Evolutionary conservation across 2,113 vertebrate species (phyloP), one percentile per base, ranked within the genome.

Genomic region (Ceyx margarethae): DNA sequence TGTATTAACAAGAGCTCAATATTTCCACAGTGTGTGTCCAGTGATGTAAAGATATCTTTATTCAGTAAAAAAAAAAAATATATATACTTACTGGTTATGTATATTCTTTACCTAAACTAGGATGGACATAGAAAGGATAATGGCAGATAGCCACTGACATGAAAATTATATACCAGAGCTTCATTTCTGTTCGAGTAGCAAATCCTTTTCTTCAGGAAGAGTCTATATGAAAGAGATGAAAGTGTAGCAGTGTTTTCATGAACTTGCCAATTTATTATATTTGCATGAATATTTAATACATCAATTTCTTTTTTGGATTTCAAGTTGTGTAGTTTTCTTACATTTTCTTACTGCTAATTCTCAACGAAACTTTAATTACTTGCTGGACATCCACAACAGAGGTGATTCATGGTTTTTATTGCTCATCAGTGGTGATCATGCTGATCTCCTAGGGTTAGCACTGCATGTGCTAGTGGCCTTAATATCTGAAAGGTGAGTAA

Each of bases 241-340:
- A 96, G 92, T 90, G 81, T 95, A 96, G 85, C 89, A 92, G 95
- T 96, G 91, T 97, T 97, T 97, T 97, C 92, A 95, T 96, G 95
- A 77, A 94, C 95, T 97, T 96, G 83, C 82, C 96, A 96, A 93
- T 97, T 97, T 97, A 94, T 95, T 97, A 89, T 95, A 91, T 96
- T 97, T 97, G 77, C 86, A 97, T 97, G 95, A 98, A 97, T 97
- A 97, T 97, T 98, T 97, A 97, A 97, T 97, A 85, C 48, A 94
- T 95, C 95, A 92, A 61, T 97, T 87, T 97, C 91, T 95, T 96
- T 96, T 87, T 94, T 94, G 74, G 90, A 96, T 97, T 95, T 94
- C 72, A 95, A 94, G 73, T 75, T 82, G 48, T 71, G 76, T 60
- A 46, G 45, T 93, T 96, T 94, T 76, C 62, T 91, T 95, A 92